A percentile compares a stretch with the other conserved stretches of the same genome.
Conservation (phyloP, 2,797 vertebrate genomes). For the Cynopterus sphinx region DNA sequence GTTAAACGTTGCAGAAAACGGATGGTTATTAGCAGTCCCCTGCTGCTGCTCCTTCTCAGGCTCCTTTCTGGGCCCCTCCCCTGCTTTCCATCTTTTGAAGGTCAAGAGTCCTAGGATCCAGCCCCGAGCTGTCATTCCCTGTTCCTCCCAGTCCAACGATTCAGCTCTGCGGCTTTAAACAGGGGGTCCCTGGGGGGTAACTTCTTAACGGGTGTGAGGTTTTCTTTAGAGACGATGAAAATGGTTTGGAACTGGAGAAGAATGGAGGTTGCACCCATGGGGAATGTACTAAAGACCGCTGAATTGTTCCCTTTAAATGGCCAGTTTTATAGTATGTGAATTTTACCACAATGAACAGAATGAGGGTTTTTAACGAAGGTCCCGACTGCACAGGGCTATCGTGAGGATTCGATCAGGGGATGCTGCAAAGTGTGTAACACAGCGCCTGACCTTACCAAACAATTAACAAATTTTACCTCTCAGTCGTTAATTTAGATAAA, state of each 20-base stretch:
- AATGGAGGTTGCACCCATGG: neutral
- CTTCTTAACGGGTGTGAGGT: neutral
- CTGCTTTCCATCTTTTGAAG: neutral
- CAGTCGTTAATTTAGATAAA: neutral
- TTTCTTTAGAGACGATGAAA: neutral
- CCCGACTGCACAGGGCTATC: neutral
- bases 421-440: neutral
- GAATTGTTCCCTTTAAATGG: neutral
- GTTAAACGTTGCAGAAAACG: rapidly evolving
- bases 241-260: neutral
- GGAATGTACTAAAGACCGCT: neutral
- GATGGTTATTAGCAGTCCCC: neutral
- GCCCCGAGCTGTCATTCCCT: neutral
- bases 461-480: neutral
- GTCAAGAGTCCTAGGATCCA: neutral
- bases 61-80: neutral
- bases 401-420: neutral
- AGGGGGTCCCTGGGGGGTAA: too few species aligned
- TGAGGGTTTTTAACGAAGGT: neutral
- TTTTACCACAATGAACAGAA: neutral
- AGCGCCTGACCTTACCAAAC: neutral
- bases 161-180: neutral
- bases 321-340: neutral
- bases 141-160: neutral
- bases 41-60: neutral